Base-by-base conservation (phyloP, 2,888 invertebrate genomes). In the Blera fallax region DNA sequence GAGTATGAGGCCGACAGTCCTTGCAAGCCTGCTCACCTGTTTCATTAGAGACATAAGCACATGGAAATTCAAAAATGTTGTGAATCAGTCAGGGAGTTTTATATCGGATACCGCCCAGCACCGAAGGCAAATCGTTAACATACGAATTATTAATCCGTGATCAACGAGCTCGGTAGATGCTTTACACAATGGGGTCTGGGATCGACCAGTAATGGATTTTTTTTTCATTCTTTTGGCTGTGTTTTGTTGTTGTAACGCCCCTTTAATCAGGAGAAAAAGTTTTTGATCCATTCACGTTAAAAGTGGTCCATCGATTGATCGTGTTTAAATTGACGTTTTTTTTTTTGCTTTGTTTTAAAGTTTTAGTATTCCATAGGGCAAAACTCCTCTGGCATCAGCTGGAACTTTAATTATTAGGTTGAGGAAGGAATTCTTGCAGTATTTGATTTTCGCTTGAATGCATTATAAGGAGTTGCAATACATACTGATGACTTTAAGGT, bases 141-240 rank as follows among this genome's bases (percentile, higher is more conserved):
- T 80, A 70, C 65, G 80, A 84, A 76, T 84, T 84, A 84, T 80
- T 76, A 84, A 84, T 84, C 84, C 80, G 70, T 80, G 84, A 80
- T 84, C 84, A 84, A 84, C 80, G 58, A 84, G 84, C 70, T 84
- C 32, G 27, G 40, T 50, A 64, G 69, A 73, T 40, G 58, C 43
- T 56, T 11, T 62, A 10, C 52, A 81, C 74, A 74, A 74, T 45
- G 65, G 18, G 56, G 40, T 43, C 54, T 80, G 69, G 50, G 79
- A 65, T 74, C 62, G 64, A 74, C 74, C 40, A 58, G 69, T 70
- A 80, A 84, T 80, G 70, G n/a, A 32, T 77, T 1, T 27, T 74
- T n/a, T 43, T 14, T 21, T 54, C 70, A 10, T 45, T 74, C 1
- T 56, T 74, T 54, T 48, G 7, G 3, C 11, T 70, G 54, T 37